Evolutionary conservation across 1,140 invertebrate species (phyloP).

Genomic region (Charaxes varanes): DNA sequence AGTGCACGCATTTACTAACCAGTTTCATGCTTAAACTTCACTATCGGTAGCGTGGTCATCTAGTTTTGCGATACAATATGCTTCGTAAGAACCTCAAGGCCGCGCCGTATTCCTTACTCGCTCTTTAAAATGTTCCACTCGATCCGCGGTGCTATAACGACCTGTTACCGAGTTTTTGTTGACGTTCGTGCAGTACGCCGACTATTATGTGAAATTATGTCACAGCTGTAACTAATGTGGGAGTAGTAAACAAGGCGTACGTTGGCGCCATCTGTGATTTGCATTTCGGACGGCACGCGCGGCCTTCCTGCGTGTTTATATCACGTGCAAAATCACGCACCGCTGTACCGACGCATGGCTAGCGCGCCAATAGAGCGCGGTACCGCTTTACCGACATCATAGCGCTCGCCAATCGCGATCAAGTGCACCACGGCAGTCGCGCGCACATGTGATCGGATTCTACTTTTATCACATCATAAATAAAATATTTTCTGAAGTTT

Average conservation of each 20-base stretch:
- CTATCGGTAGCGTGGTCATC: too few species aligned
- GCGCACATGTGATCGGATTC: slow-evolving; percentile 56
- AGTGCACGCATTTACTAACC: too few species aligned
- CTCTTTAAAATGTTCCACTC: too few species aligned
- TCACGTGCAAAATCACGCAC: slow-evolving; percentile 40
- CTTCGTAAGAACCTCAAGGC: too few species aligned
- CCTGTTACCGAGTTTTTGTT: slow-evolving; percentile 35
- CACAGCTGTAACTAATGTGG: slow-evolving; percentile 25
- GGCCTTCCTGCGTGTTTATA: slow-evolving; percentile 31
- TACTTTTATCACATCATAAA: slow-evolving; percentile 24
- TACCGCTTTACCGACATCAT: slow-evolving; percentile 31
- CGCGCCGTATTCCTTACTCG: too few species aligned
- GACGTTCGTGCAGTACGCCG: slow-evolving; percentile 7
- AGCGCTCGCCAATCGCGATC: slow-evolving; percentile 36
- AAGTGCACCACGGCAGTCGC: slow-evolving; percentile 31
- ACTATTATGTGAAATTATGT: slow-evolving; percentile 57
- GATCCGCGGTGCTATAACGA: too few species aligned
- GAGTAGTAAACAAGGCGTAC: slow-evolving; percentile 43
- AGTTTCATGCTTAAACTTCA: too few species aligned
- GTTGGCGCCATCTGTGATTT: slow-evolving; percentile 39
- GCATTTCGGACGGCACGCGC: slow-evolving; percentile 10
- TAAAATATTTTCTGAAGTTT: slow-evolving; percentile 18
- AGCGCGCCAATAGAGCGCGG: slow-evolving; percentile 31
- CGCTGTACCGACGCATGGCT: slow-evolving; percentile 33
- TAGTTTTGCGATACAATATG: too few species aligned